Base-by-base conservation (phyloP, 30 jellyfish, hydroid and myxozoan genomes). In the Hydractinia symbiolongicarpus region DNA sequence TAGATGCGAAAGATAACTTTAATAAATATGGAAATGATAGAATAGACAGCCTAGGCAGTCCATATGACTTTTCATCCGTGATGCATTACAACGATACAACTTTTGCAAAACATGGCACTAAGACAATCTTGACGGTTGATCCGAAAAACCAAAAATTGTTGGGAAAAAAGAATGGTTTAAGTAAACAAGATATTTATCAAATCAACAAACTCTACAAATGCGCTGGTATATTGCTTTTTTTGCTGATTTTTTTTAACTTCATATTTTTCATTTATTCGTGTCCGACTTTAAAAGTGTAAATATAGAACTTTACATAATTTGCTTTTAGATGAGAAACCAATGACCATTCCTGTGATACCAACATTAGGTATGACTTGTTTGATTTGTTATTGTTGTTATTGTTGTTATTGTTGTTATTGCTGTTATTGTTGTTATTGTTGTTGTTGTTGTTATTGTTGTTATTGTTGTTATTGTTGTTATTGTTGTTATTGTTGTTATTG, bases 31-130 rank as follows among this genome's bases (percentile, higher is more conserved):
- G 83, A 15, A 49, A 70, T 61, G 58, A 70, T 67, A 64, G 40
- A 51, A 81, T 81, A 9, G 72, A 81, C 67, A 81, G 89, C 75
- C 73, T 85, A 79, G 79, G 79, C 4, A 84, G 72, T 13, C 94
- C 94, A 4, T 85, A 85, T 54, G 94, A 85, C 56, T 85, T 77
- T 50, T 49, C 11, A 30, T 77, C 88, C 53, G 85, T 85, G 75
- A 85, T 85, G 94, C 94, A 85, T 78, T 85, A 85, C 53, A 88
- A 79, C 8, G 66, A 85, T 68, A 81, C 83, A 6, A 86, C 94
- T 10, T 85, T 85, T 73, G 84, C 79, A 8, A 64, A 64, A 13
- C 69, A 82, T 49, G 79, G 88, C 15, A 79, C 71, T 20, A 61
- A 61, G 50, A 73, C 88, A 0, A 85, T 85, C 73, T 80, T 73